Percentiles rank a stretch among this genome's conserved stretches.
Evolutionary conservation across 2,797 vertebrate genomes (phyloP).

Genomic region (Eulemur rubriventer): DNA sequence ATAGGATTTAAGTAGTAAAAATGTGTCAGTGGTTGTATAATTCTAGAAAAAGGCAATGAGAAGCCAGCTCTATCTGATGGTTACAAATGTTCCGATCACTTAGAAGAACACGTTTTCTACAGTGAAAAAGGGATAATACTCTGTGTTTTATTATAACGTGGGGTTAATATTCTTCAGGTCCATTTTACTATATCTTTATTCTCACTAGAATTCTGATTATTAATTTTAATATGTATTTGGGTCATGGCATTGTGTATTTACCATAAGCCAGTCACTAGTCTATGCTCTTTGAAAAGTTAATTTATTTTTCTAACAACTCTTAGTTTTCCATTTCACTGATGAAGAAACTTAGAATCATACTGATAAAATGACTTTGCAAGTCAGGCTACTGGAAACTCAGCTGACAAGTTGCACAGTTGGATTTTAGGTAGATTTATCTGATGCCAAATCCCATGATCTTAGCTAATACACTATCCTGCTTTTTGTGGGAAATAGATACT

Average conservation of each 20-base stretch:
- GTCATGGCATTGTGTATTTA: neutral
- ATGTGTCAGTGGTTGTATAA: neutral
- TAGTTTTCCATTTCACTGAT: neutral
- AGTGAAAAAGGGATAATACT: neutral
- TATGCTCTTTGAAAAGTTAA: neutral
- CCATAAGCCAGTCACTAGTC: neutral
- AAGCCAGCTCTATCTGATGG: neutral
- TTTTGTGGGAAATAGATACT: neutral
- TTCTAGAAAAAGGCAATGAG: neutral
- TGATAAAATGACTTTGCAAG: neutral
- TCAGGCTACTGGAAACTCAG: neutral
- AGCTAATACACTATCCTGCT: neutral
- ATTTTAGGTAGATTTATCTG: neutral
- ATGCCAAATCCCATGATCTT: neutral
- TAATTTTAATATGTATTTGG: neutral
- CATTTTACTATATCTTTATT: neutral
- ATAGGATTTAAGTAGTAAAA: neutral
- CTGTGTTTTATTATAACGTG: neutral
- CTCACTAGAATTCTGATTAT: neutral
- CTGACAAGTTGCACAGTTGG: neutral
- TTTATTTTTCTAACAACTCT: neutral
- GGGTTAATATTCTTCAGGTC: neutral
- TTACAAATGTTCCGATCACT: neutral
- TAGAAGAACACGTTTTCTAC: neutral
- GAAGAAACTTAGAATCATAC: neutral